Evolutionary conservation across 1,140 invertebrate species (phyloP), one percentile per base, ranked within the genome.

Genomic region (Lepidostoma basale): DNA sequence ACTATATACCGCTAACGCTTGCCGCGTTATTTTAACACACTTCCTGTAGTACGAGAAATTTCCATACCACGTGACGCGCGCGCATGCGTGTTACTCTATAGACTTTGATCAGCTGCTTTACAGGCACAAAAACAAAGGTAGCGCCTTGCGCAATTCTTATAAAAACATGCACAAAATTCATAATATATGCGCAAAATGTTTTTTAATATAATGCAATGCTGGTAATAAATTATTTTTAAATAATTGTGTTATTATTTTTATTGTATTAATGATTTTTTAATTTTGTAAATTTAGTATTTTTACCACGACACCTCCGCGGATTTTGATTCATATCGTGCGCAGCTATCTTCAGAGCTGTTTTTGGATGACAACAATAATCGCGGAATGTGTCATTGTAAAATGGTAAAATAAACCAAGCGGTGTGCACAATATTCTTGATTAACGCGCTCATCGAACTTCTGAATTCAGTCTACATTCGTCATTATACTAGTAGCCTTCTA

Each of bases 401-500:
- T n/a, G n/a, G n/a, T n/a, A n/a, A n/a, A n/a, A 36, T 36, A 9
- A 12, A 12, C 14, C 14, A n/a, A 36, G 33, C 14, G 33, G 33
- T 36, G 33, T 36, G 33, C 33, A 36, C 10, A 12, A 36, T 45
- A 20, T 8, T 45, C 8, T 45, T 23, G 56, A 23, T 26, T 26
- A n/a, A 6, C 20, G 47, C 47, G 25, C 47, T 18, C 9, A 6
- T 30, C 14, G 23, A 42, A 30, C 23, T 40, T 23, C 56, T n/a
- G 36, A 59, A 22, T 16, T 42, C 56, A 42, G 30, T 39, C n/a
- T n/a, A n/a, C 18, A 40, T 59, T 40, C 3, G 14, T 5, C 42
- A 26, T 54, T 22, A 49, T 56, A 56, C 20, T 77, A 82, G 81
- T 85, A 79, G 86, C 90, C 91, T 93, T 93, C 91, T 93, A 86